Base-by-base conservation (phyloP, 2,797 vertebrate genomes). In the Anomalospiza imberbis region DNA sequence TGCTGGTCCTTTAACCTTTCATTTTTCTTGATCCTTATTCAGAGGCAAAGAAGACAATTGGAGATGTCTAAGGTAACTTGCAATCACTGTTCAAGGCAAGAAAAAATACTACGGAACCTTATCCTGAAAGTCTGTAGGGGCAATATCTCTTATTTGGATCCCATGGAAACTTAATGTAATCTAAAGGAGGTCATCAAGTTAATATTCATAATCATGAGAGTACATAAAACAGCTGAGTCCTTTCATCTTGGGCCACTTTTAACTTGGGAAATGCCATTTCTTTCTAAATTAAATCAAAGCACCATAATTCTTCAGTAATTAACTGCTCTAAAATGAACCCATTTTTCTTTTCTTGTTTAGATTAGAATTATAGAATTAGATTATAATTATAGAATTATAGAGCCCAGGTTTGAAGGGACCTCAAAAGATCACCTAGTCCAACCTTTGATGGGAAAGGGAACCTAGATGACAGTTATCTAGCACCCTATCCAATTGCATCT, bases 401-500 rank as follows among this genome's bases (percentile, higher is more conserved):
- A 57, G 6, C 4, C 6, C 7, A 17, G 7, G 7, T 17, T 70
- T 29, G 32, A 70, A 62, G 19, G 12, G n/a, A 40, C 29, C 10
- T 38, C 9, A 22, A 36, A 70, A 45, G 19, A 31, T 28, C 32
- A 50, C 17, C 32, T n/a, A 3, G 13, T 57, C 28, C 50, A 70
- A 8, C 14, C 14, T 57, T 70, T 57, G 13, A 50, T 29, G n/a
- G 36, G 20, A 45, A 70, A 45, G 25, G 13, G 20, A 57, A 11
- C 10, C 28, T 50, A n/a, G 16, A 44, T 21, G 57, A 45, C 14
- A 51, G n/a, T 57, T 57, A 26, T 74, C 17, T 36, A 67, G 6
- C 32, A 82, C 3, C 9, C 9, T 42, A 38, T n/a, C 13, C 38
- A 53, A n/a, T 6, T 0, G 0, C 15, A 36, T 45, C 51, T 53